A percentile compares a stretch with the other conserved stretches of the same genome.
These are phyloP conservation scores for Anarrhichthys ocellatus DNA, from an alignment of 2,113 vertebrate species.

Conservation along the genomic window DNA sequence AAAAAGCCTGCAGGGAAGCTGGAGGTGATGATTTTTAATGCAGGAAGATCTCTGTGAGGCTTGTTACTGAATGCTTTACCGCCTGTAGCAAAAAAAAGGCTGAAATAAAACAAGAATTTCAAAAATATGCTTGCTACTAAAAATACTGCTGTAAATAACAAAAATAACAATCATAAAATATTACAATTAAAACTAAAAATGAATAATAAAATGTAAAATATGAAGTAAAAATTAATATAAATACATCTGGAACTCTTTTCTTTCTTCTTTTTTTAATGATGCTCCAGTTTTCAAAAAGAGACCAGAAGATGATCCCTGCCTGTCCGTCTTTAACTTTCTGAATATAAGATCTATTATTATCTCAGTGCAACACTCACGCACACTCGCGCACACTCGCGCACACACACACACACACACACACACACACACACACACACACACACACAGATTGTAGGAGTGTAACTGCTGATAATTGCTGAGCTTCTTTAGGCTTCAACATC, in stretches of 20 bases:
- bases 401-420: not conserved
- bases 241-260: too few species aligned
- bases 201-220: too few species aligned
- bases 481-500: not conserved
- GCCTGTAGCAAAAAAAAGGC: not conserved
- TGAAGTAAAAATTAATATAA: too few species aligned
- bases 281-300: too few species aligned
- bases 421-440: not conserved
- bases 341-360: not conserved
- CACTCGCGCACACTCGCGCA: not conserved
- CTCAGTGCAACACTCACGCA: not conserved
- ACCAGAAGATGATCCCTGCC: too few species aligned
- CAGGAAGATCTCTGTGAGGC: not conserved
- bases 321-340: not conserved
- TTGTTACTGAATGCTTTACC: not conserved
- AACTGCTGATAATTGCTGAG: too few species aligned
- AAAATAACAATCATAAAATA: too few species aligned
- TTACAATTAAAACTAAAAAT: too few species aligned
- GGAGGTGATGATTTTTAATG: not conserved
- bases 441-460: too few species aligned
- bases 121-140: not conserved
- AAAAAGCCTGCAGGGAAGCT: slow-evolving; percentile 8
- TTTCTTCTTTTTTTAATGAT: too few species aligned
- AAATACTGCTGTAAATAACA: too few species aligned
- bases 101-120: too few species aligned